Evolutionary conservation across 2,797 vertebrate species (phyloP).

Genomic region (Pyrocephalus nanus): DNA sequence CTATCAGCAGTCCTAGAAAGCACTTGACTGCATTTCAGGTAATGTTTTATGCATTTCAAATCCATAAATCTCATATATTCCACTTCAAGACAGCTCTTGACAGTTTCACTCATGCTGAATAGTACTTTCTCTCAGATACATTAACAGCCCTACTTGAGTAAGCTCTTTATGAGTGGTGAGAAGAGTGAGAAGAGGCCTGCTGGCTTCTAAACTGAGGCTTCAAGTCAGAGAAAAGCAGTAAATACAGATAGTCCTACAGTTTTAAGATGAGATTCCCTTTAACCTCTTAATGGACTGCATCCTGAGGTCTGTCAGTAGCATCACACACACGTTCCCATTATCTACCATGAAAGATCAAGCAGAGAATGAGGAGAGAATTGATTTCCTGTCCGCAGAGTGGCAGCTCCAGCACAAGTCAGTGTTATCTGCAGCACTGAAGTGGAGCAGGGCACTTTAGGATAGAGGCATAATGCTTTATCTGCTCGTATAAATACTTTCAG

Average conservation of each 20-base stretch:
- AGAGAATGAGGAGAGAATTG: background rate
- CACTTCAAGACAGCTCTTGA: background rate
- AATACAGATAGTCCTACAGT: background rate
- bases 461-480: conserved; percentile 35
- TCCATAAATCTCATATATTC: background rate
- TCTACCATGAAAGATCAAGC: background rate
- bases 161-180: background rate
- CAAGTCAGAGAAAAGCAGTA: background rate
- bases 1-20: background rate
- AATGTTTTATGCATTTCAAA: background rate
- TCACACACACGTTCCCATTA: conserved; percentile 51
- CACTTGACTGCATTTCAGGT: background rate
- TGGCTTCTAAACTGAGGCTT: background rate
- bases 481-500: conserved; percentile 32
- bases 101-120: background rate
- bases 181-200: background rate
- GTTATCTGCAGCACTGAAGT: conserved; percentile 46
- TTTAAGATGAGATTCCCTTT: conserved; percentile 1
- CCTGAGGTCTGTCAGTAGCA: conserved; percentile 56
- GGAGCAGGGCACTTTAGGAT: conserved; percentile 16
- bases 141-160: background rate
- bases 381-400: background rate
- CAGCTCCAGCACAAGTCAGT: background rate
- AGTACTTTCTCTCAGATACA: background rate
- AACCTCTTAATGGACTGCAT: conserved; percentile 45